Base-by-base conservation (phyloP, 2,888 invertebrate species). In the Caenorhabditis uteleia region DNA sequence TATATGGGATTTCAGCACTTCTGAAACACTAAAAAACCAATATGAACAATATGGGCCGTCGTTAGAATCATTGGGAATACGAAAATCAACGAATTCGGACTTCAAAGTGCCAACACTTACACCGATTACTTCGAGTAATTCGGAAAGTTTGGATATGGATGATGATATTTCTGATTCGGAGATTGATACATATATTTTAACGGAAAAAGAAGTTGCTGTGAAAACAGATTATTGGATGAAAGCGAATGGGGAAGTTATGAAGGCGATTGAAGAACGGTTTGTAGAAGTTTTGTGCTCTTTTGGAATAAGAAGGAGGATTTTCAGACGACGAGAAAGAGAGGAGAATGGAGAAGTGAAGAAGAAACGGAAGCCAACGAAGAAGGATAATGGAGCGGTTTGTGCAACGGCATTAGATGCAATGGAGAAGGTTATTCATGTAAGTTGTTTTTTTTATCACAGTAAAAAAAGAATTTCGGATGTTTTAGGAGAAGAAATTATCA, bases 181-280 rank as follows among this genome's bases (percentile, higher is more conserved):
- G 86, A 87, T 97, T 43, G 90, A 91, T 81, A 89, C 75, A 4
- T 83, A 83, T 46, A 78, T 83, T 39, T 51, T 83, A 44, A 75
- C 73, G 12, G 72, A 77, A 23, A 57, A 74, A 47, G 97, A 97
- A 84, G 89, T 90, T 0, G 85, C 88, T 46, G 88, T 89, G 55
- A 98, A 97, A 85, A 89, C 90, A 14, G 87, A 87, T 53, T 85
- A 93, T 79, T 98, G 97, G 97, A 90, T 91, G 80, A 88, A 89
- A 79, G 86, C 91, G 1, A 95, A 97, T 84, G 91, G 91, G 1
- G 89, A 89, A 12, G 95, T 91, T 84, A 86, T 98, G 56, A 88
- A 89, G 78, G 90, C 92, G 79, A 88, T 88, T 38, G 92, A 92
- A 83, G 92, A 92, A 83, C 92, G 91, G 25, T 72, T 25, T 18